These are phyloP conservation scores for Botia kubotai DNA, from an alignment of 2,797 vertebrate genomes.

Conservation along the genomic window DNA sequence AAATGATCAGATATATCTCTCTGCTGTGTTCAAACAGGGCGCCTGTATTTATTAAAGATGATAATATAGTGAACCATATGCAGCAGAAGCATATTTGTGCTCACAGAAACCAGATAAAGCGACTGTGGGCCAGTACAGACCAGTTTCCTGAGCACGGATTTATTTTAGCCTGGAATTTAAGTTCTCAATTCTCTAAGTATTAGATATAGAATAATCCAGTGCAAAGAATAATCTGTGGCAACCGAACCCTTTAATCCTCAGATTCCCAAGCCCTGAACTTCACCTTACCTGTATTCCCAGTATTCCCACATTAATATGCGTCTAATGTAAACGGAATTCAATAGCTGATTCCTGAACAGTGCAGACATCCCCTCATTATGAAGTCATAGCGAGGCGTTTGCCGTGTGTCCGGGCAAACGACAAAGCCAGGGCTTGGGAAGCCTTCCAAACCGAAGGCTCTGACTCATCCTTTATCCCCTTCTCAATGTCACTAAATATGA, in stretches of 20 bases:
- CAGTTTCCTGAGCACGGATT: background rate
- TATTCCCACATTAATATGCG: background rate
- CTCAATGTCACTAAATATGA: slow-evolving; percentile 54
- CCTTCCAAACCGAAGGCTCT: slow-evolving; percentile 23
- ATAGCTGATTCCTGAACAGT: background rate
- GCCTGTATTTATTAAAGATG: background rate
- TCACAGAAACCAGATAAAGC: background rate
- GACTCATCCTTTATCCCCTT: slow-evolving; percentile 41
- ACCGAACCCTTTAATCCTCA: background rate
- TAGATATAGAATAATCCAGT: slow-evolving; percentile 25
- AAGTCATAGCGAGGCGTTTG: slow-evolving; percentile 13
- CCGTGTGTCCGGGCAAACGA: background rate
- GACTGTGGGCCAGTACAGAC: background rate
- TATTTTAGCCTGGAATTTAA: background rate
- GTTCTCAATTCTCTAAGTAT: background rate
- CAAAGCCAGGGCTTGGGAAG: slow-evolving; percentile 1
- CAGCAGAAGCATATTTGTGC: background rate
- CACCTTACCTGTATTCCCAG: slow-evolving; percentile 6
- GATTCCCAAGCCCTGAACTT: slow-evolving; percentile 11
- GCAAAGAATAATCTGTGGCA: slow-evolving; percentile 18
- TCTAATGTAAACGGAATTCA: slow-evolving; percentile 12
- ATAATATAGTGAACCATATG: background rate
- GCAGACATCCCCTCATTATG: slow-evolving; percentile 26
- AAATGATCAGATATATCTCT: background rate
- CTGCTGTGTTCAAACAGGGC: background rate